Percentiles rank a stretch among this genome's conserved stretches.
Conservation (phyloP, 2,113 vertebrate genomes). For the Varanus salvator region DNA sequence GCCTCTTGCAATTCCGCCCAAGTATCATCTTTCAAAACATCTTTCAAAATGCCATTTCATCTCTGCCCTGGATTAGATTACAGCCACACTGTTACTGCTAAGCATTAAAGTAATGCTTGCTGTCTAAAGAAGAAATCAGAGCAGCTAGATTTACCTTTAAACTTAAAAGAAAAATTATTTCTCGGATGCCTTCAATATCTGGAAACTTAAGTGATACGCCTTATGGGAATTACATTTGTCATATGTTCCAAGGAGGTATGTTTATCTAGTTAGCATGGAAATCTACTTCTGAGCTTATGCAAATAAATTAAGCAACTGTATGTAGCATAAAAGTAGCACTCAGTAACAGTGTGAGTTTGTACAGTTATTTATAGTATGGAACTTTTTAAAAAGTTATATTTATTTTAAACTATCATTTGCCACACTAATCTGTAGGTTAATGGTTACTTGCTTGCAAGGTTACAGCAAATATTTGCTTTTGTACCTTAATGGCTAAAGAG, state of each 20-base stretch:
- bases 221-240: conserved; percentile 83
- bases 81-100: conserved; percentile 28
- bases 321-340: background rate
- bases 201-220: conserved; percentile 67
- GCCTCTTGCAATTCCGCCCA: conserved; percentile 63
- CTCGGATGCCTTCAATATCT: conserved; percentile 56
- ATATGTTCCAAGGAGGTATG: conserved; percentile 84
- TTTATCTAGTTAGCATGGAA: conserved; percentile 51
- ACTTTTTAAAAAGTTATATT: rapidly evolving
- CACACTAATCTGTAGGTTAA: background rate
- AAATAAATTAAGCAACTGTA: conserved; percentile 8
- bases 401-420: background rate
- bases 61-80: conserved; percentile 36
- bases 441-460: background rate
- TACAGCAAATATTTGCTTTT: background rate
- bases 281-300: conserved; percentile 38
- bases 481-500: background rate
- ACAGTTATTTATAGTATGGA: conserved; percentile 7
- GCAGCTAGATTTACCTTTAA: conserved; percentile 49
- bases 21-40: conserved; percentile 73
- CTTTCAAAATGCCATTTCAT: background rate
- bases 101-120: conserved; percentile 43
- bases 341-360: background rate
- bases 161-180: conserved; percentile 48
- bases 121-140: conserved; percentile 37